Conservation (phyloP, 1,140 invertebrate genomes). For the Drosophila persimilis region DNA sequence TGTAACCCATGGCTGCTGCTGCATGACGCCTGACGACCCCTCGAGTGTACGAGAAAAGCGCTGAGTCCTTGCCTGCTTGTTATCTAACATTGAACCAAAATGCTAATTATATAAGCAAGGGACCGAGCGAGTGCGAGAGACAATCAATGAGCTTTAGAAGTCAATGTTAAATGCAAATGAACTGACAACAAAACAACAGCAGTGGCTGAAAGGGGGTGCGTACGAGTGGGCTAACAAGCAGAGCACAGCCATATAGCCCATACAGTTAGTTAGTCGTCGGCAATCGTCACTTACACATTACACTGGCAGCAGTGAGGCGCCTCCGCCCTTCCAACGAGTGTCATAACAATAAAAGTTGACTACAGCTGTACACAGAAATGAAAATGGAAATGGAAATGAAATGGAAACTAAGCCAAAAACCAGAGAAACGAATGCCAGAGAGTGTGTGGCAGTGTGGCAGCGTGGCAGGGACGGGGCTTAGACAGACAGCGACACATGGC, state of each 20-base stretch:
- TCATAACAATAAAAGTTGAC: slow-evolving; percentile 77
- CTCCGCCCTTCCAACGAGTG: slow-evolving; percentile 32
- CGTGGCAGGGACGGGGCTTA: not conserved
- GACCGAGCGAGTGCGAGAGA: not conserved
- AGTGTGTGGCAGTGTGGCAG: not conserved
- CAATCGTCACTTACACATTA: slow-evolving; percentile 57
- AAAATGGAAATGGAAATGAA: slow-evolving; percentile 72
- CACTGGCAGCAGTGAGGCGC: slow-evolving; percentile 15
- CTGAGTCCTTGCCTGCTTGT: slow-evolving; percentile 4
- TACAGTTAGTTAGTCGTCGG: slow-evolving; percentile 63
- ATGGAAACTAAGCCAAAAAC: slow-evolving; percentile 48
- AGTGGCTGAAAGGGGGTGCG: not conserved
- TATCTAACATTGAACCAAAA: slow-evolving; percentile 35
- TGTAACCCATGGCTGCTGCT: no score
- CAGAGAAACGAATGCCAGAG: slow-evolving; percentile 1
- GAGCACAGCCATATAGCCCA: not conserved
- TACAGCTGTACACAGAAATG: slow-evolving; percentile 57
- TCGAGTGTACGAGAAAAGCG: slow-evolving; percentile 20
- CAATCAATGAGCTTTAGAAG: slow-evolving; percentile 51
- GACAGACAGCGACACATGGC: slow-evolving; percentile 16
- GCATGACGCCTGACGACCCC: no score
- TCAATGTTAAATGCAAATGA: slow-evolving; percentile 69
- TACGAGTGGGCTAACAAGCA: slow-evolving; percentile 42
- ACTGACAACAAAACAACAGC: slow-evolving; percentile 22
- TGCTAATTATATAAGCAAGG: slow-evolving; percentile 39